Conservation (phyloP, 1,140 invertebrate genomes). For the Drosophila trapezifrons region DNA sequence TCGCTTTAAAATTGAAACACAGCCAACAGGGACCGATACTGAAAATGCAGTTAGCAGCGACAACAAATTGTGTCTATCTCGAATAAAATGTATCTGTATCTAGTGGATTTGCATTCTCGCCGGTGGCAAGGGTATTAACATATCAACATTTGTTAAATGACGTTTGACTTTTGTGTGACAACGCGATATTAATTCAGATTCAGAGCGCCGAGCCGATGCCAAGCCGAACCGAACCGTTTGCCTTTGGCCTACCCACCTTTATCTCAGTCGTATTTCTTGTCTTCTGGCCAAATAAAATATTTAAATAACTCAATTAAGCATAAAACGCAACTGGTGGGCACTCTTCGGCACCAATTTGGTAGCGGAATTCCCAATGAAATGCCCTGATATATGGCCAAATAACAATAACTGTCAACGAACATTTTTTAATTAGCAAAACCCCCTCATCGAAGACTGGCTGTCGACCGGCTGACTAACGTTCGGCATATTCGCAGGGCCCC, state of each 20-base stretch:
- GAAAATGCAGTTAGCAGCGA: slow-evolving; percentile 72
- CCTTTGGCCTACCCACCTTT: slow-evolving; percentile 41
- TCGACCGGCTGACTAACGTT: slow-evolving; percentile 35
- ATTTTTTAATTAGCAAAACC: slow-evolving; percentile 77
- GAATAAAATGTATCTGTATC: slow-evolving; percentile 26
- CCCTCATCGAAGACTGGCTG: slow-evolving; percentile 25
- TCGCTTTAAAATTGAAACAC: slow-evolving; percentile 80
- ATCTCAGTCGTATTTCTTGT: slow-evolving; percentile 29
- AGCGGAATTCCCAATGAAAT: slow-evolving; percentile 79
- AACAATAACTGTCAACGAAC: slow-evolving; percentile 77
- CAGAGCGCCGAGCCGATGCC: slow-evolving; percentile 30
- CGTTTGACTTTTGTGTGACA: slow-evolving; percentile 81
- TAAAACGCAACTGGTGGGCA: slow-evolving; percentile 76
- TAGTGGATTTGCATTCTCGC: slow-evolving; percentile 60
- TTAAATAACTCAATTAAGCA: slow-evolving; percentile 83
- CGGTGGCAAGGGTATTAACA: slow-evolving; percentile 69
- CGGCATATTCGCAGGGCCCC: slow-evolving; percentile 34
- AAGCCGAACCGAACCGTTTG: slow-evolving; percentile 11
- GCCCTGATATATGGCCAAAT: slow-evolving; percentile 80
- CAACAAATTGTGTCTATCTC: slow-evolving; percentile 54
- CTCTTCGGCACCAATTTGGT: slow-evolving; percentile 61
- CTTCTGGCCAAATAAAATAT: slow-evolving; percentile 77
- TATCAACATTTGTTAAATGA: slow-evolving; percentile 83
- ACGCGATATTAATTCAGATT: slow-evolving; percentile 76
- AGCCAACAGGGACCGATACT: slow-evolving; percentile 38